Conservation (phyloP, 1,140 invertebrate genomes). For the Maniola jurtina region DNA sequence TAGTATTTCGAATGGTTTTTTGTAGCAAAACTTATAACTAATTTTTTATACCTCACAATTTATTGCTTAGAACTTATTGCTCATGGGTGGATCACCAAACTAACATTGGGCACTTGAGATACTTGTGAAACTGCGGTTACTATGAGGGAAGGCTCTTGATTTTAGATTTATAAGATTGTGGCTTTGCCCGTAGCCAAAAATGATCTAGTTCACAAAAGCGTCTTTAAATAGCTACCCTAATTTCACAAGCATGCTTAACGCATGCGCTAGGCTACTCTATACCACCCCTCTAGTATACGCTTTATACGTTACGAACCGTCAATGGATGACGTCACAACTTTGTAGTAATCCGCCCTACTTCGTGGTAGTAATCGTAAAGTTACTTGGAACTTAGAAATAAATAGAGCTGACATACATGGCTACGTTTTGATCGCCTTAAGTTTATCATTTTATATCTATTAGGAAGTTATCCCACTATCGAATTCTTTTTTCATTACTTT, state of each 20-base stretch:
- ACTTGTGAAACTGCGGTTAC: too few species aligned
- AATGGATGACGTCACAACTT: conserved; percentile 20
- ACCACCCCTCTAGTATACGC: conserved; percentile 8
- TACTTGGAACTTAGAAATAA: not conserved
- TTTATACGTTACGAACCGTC: not conserved
- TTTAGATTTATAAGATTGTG: not conserved
- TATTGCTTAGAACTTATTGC: too few species aligned
- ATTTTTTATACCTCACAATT: too few species aligned
- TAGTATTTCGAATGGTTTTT: too few species aligned
- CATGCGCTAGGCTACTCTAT: conserved; percentile 25
- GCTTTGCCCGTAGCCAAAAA: conserved; percentile 24
- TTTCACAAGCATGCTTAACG: conserved; percentile 22
- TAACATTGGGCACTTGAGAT: too few species aligned
- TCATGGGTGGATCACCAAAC: too few species aligned
- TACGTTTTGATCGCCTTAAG: not conserved
- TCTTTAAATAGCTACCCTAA: conserved; percentile 26
- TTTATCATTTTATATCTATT: not conserved
- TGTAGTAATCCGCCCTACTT: not conserved
- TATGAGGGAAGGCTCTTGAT: too few species aligned
- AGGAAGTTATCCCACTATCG: too few species aligned
- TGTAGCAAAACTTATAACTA: too few species aligned
- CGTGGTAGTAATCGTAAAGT: conserved; percentile 9
- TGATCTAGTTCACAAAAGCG: conserved; percentile 27
- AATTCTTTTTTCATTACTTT: too few species aligned
- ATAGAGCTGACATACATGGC: not conserved